Evolutionary conservation across 2,888 invertebrate genomes (phyloP).

Genomic region (Lymantria monacha): DNA sequence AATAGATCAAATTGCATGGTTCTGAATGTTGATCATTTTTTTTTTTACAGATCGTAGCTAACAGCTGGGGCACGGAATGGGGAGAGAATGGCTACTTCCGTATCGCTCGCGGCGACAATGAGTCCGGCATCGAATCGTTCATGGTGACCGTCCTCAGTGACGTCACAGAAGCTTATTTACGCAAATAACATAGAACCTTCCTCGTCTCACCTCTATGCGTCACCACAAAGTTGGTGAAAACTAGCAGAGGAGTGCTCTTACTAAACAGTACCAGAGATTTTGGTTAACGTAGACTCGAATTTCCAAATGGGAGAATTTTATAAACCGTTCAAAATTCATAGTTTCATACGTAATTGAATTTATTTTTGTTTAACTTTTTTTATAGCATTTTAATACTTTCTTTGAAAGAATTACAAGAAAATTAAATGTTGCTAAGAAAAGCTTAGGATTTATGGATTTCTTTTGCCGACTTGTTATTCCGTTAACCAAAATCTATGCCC

Average conservation of each 20-base stretch:
- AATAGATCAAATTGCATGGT: no score
- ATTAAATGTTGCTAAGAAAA: no score
- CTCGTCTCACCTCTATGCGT: slow-evolving; percentile 62
- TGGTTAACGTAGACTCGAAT: slow-evolving; percentile 34
- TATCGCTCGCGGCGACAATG: slow-evolving; percentile 91
- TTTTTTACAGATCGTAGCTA: slow-evolving; percentile 90
- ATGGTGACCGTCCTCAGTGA: slow-evolving; percentile 91
- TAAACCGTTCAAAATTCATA: no score
- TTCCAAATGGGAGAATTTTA: no score
- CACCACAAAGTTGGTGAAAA: slow-evolving; percentile 49
- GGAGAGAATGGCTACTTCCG: slow-evolving; percentile 96
- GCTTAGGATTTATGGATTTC: no score
- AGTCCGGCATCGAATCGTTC: slow-evolving; percentile 95
- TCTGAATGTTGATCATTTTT: not conserved
- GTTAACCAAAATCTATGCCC: not conserved
- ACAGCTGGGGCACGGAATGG: slow-evolving; percentile 97
- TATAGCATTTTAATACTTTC: no score
- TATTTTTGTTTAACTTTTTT: no score
- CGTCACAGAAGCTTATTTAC: slow-evolving; percentile 64
- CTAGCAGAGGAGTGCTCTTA: slow-evolving; percentile 48
- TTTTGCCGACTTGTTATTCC: not conserved
- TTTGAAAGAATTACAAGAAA: no score
- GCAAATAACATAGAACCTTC: slow-evolving; percentile 58
- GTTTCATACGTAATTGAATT: no score
- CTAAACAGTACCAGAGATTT: slow-evolving; percentile 62